Evolutionary conservation across 2,113 vertebrate genomes (phyloP), one percentile per base, ranked within the genome.

Genomic region (Gallinago media): DNA sequence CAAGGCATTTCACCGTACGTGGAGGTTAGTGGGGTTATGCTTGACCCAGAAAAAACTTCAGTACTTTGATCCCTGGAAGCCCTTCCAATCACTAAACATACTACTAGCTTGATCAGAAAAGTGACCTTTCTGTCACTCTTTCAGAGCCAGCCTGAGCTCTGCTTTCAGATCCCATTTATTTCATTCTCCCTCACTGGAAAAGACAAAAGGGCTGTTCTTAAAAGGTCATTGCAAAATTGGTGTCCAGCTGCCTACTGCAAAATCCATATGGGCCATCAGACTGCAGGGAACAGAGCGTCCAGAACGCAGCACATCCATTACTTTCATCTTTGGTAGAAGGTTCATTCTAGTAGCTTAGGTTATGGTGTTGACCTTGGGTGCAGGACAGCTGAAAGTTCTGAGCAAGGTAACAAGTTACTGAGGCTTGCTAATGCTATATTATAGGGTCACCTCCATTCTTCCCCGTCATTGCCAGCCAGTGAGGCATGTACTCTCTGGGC

Each of bases 221-320:
- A 98, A 97, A 97, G 92, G 87, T 92, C 94, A 90, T 7, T 46
- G 23, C 22, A 82, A 91, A 95, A 92, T 55, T 49, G 38, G 71
- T 72, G 86, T 91, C 76, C 94, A 59, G 47, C 77, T 61, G 77
- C 75, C 42, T 29, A 15, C 81, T 94, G 31, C 62, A 67, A 93
- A 91, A 93, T 58, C 58, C 73, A 78, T n/a, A 65, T 12, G 32
- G 25, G 26, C 62, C 77, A 44, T 92, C 89, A 89, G 65, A 58
- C 17, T 61, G 11, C 47, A 73, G 75, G 42, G 72, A 76, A 78
- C 36, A 83, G 32, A 91, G 59, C 56, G 55, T 56, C 46, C 70
- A 62, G 62, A 79, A 27, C 62, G 42, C 5, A 59, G 49, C 63
- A 82, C 11, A 1, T 5, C n/a, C 23, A 27, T 54, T 38, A 26